A percentile compares a stretch with the other conserved stretches of the same genome.
Evolutionary conservation across 2,797 vertebrate species (phyloP).

Genomic region (Syngnathus rostellatus): DNA sequence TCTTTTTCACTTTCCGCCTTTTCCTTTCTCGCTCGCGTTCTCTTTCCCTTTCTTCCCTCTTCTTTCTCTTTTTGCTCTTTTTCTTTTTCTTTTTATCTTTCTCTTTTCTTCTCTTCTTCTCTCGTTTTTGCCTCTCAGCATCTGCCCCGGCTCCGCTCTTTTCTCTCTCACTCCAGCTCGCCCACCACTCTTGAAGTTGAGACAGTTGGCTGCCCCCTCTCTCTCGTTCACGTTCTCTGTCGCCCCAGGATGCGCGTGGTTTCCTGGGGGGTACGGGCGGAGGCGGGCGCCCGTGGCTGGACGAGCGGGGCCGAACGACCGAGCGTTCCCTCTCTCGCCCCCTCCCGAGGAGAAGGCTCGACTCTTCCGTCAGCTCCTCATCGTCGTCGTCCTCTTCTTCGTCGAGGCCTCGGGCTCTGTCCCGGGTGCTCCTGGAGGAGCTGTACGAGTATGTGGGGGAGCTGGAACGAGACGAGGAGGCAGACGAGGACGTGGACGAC

Average conservation of each 20-base stretch:
- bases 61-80: slow-evolving; percentile 71
- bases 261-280: slow-evolving; percentile 75
- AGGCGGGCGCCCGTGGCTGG: slow-evolving; percentile 69
- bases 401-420: slow-evolving; percentile 64
- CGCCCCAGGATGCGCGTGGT: slow-evolving; percentile 73
- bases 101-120: slow-evolving; percentile 71
- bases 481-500: slow-evolving; percentile 65
- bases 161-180: slow-evolving; percentile 72
- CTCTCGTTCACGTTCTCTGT: slow-evolving; percentile 76
- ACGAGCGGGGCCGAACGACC: slow-evolving; percentile 66
- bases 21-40: slow-evolving; percentile 70
- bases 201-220: slow-evolving; percentile 71
- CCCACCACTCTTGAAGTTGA: slow-evolving; percentile 77
- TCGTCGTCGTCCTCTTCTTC: slow-evolving; percentile 73
- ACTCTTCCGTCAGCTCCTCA: slow-evolving; percentile 74
- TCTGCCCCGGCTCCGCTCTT: slow-evolving; percentile 58
- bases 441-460: slow-evolving; percentile 71
- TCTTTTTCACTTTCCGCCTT: slow-evolving; percentile 72
- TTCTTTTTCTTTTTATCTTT: slow-evolving; percentile 73
- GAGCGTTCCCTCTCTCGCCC: slow-evolving; percentile 67
- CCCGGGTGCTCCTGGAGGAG: slow-evolving; percentile 70
- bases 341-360: slow-evolving; percentile 73
- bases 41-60: slow-evolving; percentile 66
- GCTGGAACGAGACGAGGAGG: slow-evolving; percentile 69
- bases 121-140: slow-evolving; percentile 60